A percentile compares a stretch with the other conserved stretches of the same genome.
These are phyloP conservation scores for Petroica traversi DNA, from an alignment of 2,113 vertebrate species.

Conservation along the genomic window DNA sequence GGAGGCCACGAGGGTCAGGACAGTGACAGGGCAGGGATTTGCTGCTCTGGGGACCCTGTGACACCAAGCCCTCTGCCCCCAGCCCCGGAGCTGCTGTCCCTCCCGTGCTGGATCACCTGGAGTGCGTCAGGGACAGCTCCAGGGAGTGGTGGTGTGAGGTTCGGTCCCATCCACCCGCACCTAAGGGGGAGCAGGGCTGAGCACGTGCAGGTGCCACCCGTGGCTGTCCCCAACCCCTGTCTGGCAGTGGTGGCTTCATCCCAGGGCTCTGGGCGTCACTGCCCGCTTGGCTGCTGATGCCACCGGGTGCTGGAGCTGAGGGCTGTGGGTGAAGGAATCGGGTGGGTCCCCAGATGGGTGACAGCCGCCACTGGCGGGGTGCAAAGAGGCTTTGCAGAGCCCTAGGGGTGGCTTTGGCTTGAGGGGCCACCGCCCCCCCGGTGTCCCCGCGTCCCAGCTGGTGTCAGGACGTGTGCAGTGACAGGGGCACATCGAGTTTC, in stretches of 20 bases:
- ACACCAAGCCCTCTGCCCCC: not conserved
- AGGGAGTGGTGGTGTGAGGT: too few relatives aligned
- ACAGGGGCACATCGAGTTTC: fast-evolving
- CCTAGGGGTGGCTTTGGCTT: not conserved
- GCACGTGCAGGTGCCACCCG: not conserved
- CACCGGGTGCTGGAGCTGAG: fast-evolving
- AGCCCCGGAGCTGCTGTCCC: too few relatives aligned
- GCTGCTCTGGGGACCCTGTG: not conserved
- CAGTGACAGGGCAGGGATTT: not conserved
- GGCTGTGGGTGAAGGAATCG: not conserved
- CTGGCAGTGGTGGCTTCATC: fast-evolving
- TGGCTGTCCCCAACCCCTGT: not conserved
- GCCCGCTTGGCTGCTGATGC: not conserved
- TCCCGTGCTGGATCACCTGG: not conserved
- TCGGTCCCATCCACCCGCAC: fast-evolving
- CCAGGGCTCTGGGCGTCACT: fast-evolving
- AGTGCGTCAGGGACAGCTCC: fast-evolving
- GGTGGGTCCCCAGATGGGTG: fast-evolving
- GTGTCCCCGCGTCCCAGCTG: not conserved
- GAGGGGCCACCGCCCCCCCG: not conserved
- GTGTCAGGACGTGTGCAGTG: fast-evolving
- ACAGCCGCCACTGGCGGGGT: fast-evolving
- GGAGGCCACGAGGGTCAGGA: not conserved
- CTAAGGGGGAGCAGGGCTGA: fast-evolving
- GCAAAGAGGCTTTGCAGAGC: not conserved